phyloP scores from a whole-genome alignment of 1,140 invertebrate species.

The Monochamus saltuarius region DNA sequence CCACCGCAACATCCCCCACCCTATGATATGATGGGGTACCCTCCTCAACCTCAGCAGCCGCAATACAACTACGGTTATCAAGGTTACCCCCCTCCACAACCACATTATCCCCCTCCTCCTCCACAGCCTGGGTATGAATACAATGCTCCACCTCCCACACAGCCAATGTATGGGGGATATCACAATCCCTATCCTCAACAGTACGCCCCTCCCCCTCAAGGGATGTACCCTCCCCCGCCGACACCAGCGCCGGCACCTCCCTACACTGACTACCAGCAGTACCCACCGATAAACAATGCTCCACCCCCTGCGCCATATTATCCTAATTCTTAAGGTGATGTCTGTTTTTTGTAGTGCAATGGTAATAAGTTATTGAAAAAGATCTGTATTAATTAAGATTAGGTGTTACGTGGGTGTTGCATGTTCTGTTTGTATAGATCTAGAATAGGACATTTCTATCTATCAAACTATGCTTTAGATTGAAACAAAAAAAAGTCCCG shows the following conservation, averaged over 20 bases:
- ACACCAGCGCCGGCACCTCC: slow-evolving; percentile 18
- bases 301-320: slow-evolving; percentile 10
- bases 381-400: slow-evolving; percentile 15
- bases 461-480: slow-evolving; percentile 8
- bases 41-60: slow-evolving; percentile 37
- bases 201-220: slow-evolving; percentile 54
- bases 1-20: slow-evolving; percentile 37
- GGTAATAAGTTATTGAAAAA: not conserved
- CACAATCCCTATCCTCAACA: slow-evolving; percentile 53
- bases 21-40: slow-evolving; percentile 41
- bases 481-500: not conserved
- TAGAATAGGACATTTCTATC: slow-evolving; percentile 8
- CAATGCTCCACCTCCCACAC: slow-evolving; percentile 39
- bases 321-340: slow-evolving; percentile 16
- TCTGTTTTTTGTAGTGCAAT: slow-evolving; percentile 3
- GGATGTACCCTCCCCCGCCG: slow-evolving; percentile 37
- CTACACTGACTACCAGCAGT: slow-evolving; percentile 42
- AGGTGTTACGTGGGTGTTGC: slow-evolving; percentile 17
- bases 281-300: slow-evolving; percentile 15
- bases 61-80: slow-evolving; percentile 46
- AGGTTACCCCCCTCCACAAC: slow-evolving; percentile 39
- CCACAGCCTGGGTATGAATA: slow-evolving; percentile 39
- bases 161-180: slow-evolving; percentile 53
- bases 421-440: slow-evolving; percentile 10
- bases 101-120: slow-evolving; percentile 39